Conservation (phyloP, 2,113 vertebrate genomes). For the Lagenorhynchus albirostris region DNA sequence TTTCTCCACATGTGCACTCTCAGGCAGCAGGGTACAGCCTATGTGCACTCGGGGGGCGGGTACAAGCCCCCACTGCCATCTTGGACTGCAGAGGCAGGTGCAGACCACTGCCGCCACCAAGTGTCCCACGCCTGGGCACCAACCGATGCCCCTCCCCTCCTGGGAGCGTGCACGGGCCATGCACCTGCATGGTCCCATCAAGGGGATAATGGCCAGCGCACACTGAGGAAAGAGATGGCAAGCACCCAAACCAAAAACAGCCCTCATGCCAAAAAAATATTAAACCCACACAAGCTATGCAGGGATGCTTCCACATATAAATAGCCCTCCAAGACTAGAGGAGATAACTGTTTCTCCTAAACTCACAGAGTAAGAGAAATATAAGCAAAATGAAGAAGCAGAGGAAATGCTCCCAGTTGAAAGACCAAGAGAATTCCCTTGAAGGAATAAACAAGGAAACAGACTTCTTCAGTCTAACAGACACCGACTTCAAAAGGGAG, state of each 20-base stretch:
- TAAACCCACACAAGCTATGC: background rate
- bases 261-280: background rate
- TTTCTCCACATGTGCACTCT: too few species aligned
- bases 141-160: too few species aligned
- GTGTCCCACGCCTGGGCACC: background rate
- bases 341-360: background rate
- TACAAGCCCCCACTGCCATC: accelerated
- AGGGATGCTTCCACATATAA: background rate
- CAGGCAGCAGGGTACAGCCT: background rate
- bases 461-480: background rate
- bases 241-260: background rate
- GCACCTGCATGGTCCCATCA: background rate
- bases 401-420: background rate
- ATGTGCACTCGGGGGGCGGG: accelerated
- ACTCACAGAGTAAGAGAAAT: background rate
- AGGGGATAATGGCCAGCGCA: background rate
- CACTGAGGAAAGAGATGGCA: accelerated
- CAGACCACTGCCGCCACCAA: accelerated
- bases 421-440: background rate
- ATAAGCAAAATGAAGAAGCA: background rate
- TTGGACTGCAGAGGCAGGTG: background rate
- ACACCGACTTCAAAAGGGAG: background rate
- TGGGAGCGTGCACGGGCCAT: background rate
- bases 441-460: background rate
- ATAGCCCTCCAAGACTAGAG: background rate